Base-by-base conservation (phyloP, 2,888 invertebrate genomes). In the Philereme transversata region DNA sequence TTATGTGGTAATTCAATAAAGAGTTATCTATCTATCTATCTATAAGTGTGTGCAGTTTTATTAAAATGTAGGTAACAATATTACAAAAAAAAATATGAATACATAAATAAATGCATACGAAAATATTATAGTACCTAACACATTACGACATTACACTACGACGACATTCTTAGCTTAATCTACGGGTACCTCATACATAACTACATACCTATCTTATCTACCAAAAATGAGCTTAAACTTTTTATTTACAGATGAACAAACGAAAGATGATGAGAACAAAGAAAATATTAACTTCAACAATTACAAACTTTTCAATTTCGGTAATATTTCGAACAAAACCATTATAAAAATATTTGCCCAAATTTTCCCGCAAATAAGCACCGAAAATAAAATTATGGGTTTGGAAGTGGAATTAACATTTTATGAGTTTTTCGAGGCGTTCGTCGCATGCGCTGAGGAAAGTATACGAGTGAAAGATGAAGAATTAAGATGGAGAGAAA, bases 381-480 rank as follows among this genome's bases (percentile, higher is more conserved):
- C 78, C 6, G 71, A 68, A 1, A 76, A 78, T 7, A 76, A 82
- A 59, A 86, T 94, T 48, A 81, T 93, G 68, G 75, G 93, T 70
- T 83, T 94, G 60, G 84, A 93, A 52, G 88, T 94, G 69, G 79
- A 91, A 70, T 75, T 95, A 46, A 92, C 93, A 0, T 94, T 94
- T 78, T 89, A 93, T 38, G 95, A 95, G 80, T 95, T 94, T 79
- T 94, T 94, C 68, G 94, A 95, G 79, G 89, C 89, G 10, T 82
- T 94, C 54, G 64, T 94, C 9, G 73, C 77, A 2, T 92, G 93
- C 68, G 77, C 86, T 2, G 82, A 87, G 53, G 82, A 87, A 72
- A 90, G 89, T 68, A 80, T 88, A 55, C 73, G 73, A n/a, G 61
- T 86, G 0, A 80, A 74, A 55, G 79, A 84, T 5, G 77, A 81